A percentile compares a stretch with the other conserved stretches of the same genome.
phyloP scores from a whole-genome alignment of 2,888 invertebrate genomes.

The Drosophila siamana region DNA sequence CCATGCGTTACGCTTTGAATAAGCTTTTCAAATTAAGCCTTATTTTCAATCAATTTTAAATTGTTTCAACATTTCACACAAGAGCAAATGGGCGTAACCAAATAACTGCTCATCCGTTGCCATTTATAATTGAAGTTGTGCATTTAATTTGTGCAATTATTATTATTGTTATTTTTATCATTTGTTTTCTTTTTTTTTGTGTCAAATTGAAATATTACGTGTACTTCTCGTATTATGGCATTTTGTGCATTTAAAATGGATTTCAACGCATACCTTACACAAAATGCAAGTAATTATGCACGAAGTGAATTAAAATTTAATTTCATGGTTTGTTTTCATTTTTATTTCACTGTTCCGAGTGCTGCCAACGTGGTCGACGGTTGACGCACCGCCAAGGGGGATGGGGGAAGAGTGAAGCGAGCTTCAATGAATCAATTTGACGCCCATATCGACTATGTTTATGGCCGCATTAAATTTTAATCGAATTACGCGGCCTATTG shows the following conservation, averaged over 20 bases:
- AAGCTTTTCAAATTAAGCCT: conserved; percentile 5
- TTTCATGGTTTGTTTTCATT: conserved; percentile 32
- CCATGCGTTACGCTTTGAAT: not conserved
- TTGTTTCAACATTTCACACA: conserved; percentile 14
- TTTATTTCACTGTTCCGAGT: conserved; percentile 6
- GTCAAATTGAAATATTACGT: conserved; percentile 15
- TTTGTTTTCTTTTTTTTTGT: conserved; percentile 13
- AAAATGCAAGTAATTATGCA: conserved; percentile 52
- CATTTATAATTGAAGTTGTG: conserved; percentile 58
- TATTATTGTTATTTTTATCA: conserved; percentile 35
- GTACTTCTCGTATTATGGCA: conserved; percentile 15
- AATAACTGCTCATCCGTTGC: conserved; percentile 29
- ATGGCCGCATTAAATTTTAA: conserved; percentile 62
- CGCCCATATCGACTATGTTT: conserved; percentile 39
- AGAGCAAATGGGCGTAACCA: not conserved
- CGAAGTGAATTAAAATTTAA: conserved; percentile 53
- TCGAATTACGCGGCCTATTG: conserved; percentile 51
- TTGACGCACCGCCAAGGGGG: not conserved
- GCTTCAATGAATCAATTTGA: conserved; percentile 46
- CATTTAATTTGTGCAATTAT: conserved; percentile 58
- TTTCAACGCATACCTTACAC: conserved; percentile 37
- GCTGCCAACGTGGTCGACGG: conserved; percentile 3
- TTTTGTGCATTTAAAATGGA: conserved; percentile 43
- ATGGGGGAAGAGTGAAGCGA: not conserved
- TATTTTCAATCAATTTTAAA: conserved; percentile 29